Conservation (phyloP, 2,888 invertebrate species). For the Drosophila melanocephala region DNA sequence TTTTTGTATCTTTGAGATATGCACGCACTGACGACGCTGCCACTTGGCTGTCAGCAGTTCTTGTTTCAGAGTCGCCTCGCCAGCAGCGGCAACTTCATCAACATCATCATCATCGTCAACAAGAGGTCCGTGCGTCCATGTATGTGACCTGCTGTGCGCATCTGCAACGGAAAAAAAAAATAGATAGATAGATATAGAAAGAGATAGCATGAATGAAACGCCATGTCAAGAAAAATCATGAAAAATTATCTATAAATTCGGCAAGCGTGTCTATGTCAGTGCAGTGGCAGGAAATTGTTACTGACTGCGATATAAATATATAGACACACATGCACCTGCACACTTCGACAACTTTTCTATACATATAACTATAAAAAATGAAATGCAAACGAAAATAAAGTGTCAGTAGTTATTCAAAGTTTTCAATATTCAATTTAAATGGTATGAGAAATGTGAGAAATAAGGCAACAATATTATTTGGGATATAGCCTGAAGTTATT, state of each 20-base stretch:
- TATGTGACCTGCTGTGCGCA: constrained; percentile 69
- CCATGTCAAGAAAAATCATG: constrained; percentile 70
- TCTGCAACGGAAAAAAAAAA: constrained; percentile 50
- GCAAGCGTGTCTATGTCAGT: constrained; percentile 62
- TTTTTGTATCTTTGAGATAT: constrained; percentile 55
- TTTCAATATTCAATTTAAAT: constrained; percentile 1
- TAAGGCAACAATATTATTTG: background rate
- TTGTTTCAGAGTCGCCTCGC: constrained; percentile 49
- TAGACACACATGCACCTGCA: constrained; percentile 5
- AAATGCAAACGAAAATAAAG: constrained; percentile 34
- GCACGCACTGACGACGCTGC: constrained; percentile 37
- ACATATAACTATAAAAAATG: constrained; percentile 41
- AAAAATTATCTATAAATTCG: constrained; percentile 79
- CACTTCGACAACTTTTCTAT: constrained; percentile 1
- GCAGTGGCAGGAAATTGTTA: constrained; percentile 60
- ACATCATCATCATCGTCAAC: constrained; percentile 30
- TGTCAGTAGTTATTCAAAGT: constrained; percentile 43
- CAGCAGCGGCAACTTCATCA: constrained; percentile 72
- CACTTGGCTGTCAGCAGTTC: constrained; percentile 76
- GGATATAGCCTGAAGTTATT: background rate
- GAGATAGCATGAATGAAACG: constrained; percentile 17
- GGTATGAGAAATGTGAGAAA: background rate
- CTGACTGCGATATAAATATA: constrained; percentile 61
- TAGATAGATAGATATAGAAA: background rate
- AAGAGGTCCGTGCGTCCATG: constrained; percentile 40